Percentiles rank a stretch among this genome's conserved stretches.
Conservation (phyloP, 2,797 vertebrate species). For the Liasis olivaceus region DNA sequence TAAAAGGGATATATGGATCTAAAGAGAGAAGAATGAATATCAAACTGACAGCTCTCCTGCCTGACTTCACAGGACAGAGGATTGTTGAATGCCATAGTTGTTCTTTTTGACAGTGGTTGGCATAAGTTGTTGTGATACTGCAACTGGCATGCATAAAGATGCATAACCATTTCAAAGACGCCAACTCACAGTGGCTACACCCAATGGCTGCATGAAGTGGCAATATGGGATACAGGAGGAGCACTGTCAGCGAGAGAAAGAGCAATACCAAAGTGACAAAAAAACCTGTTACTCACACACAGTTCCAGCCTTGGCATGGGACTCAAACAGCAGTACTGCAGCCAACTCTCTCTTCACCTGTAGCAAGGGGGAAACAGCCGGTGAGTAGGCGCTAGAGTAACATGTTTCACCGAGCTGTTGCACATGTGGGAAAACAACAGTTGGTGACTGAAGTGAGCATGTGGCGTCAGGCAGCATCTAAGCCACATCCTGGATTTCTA, state of each 20-base stretch:
- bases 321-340: constrained; percentile 91
- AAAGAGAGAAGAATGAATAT: neutral
- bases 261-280: neutral
- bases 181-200: neutral
- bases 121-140: neutral
- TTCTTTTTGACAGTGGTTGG: neutral
- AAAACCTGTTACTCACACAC: constrained; percentile 82
- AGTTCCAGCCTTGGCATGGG: constrained; percentile 89
- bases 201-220: neutral
- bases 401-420: neutral
- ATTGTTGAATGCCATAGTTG: neutral
- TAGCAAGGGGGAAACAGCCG: neutral
- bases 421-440: neutral
- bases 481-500: neutral
- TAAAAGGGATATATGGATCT: neutral
- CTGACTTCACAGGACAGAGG: neutral
- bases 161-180: no score
- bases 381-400: neutral
- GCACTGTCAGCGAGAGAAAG: neutral
- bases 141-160: neutral
- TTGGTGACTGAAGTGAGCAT: neutral
- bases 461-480: neutral
- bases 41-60: neutral
- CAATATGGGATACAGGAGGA: neutral
- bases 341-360: constrained; percentile 94